Evolutionary conservation across 2,113 vertebrate genomes (phyloP), one percentile per base, ranked within the genome.

Genomic region (Vanacampus margaritifer): DNA sequence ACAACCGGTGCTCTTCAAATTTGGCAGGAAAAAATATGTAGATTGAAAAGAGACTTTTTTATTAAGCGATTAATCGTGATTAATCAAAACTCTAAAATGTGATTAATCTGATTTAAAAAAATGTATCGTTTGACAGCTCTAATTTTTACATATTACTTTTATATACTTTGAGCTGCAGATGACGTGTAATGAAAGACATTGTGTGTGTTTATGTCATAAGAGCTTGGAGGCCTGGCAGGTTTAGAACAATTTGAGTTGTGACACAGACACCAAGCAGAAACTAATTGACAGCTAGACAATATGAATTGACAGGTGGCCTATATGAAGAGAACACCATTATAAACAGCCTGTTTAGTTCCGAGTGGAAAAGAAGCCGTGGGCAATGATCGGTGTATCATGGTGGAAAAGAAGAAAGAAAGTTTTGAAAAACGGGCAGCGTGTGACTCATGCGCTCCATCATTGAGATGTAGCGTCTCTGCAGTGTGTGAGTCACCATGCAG

Each of bases 401-500:
- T n/a, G 36, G 9, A 32, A 51, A 66, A 70, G 67, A 66, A 23
- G 14, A n/a, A 53, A 71, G 58, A 62, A 81, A 67, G 48, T 75
- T 82, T 57, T n/a, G 26, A 58, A 54, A 68, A 71, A 61, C 24
- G 45, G 79, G 81, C 78, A 65, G 64, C 17, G 64, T 69, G 78
- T 89, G 89, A 92, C 78, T 92, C 88, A 92, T 82, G 72, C 74
- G 5, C 72, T 76, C 58, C 76, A 79, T 82, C 83, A 81, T 87
- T 87, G 79, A 82, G 82, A 80, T 85, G 76, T 76, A 71, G 81
- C 77, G 48, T 83, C 83, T 86, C 89, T 88, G 89, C 87, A 90
- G 86, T 85, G 85, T 88, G 83, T 91, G 88, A 92, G 86, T 91
- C 90, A 91, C 86, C 84, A 87, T 87, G 85, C 87, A 84, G 86